Evolutionary conservation across 2,888 invertebrate genomes (phyloP), one percentile per base, ranked within the genome.

Genomic region (Perizoma flavofasciatum): DNA sequence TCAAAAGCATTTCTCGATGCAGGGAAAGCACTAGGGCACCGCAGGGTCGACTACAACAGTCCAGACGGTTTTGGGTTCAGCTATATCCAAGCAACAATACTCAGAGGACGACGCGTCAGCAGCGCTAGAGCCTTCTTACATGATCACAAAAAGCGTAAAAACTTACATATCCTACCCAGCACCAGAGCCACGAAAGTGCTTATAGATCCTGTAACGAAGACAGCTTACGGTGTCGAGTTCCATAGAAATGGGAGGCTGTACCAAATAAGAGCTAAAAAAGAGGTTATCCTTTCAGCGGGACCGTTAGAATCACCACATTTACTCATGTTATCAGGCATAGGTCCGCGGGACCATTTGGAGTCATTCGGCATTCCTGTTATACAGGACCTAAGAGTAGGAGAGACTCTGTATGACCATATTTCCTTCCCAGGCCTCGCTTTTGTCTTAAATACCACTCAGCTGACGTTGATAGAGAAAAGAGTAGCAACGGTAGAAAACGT

Each of bases 231-330:
- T 4, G 85, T 90, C 1, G 82, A 86, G 72, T 88, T 88, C 60
- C 69, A 79, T 39, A 84, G 78, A 64, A 84, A 83, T 22, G 84
- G 86, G 11, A 69, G 94, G 92, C 46, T 94, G 4, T 88, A 87
- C 65, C 73, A 76, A 66, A 85, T 90, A 45, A 69, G 70, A 62
- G 90, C 90, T 5, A 85, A 78, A 0, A 94, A 93, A 67, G 94
- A 94, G 79, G 93, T 94, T 0, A 89, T 94, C 47, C 70, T 94
- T 6, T 94, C 95, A 6, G 96, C 95, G 1, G 96, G 97, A 0
- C 94, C 96, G 0, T 94, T 97, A 65, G 96, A 96, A 82, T 95
- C 96, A 0, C 96, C 97, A 0, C 96, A 97, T 81, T 78, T 97
- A 8, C 72, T 95, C 11, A 94, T 95, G 94, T 81, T 95, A 2